Evolutionary conservation across 2,888 invertebrate genomes (phyloP), one percentile per base, ranked within the genome.

Genomic region (Steinernema scapterisci): DNA sequence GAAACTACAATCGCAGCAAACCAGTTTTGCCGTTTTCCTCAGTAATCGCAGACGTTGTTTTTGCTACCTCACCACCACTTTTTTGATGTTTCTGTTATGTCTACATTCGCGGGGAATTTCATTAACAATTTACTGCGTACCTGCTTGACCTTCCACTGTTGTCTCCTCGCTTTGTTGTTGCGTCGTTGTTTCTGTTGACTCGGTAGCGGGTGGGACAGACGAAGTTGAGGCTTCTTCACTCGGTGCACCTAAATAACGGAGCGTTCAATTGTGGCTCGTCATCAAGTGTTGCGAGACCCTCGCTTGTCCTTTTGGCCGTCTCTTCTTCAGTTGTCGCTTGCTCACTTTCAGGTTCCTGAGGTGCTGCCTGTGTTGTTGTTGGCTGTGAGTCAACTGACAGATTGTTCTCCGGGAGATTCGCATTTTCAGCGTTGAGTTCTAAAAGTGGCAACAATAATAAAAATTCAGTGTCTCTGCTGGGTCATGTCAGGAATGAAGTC

Each of bases 301-400:
- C 63, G 16, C 13, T 63, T 63, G 63, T 25, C 27, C 63, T 63
- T 38, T 63, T 16, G 31, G 63, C 5, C 27, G 63, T 11, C 54
- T 21, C 54, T 23, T 19, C 54, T 23, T 16, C 54, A 23, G 54
- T 54, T 25, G 63, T 63, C 31, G 63, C 25, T 63, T 63, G 27
- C 27, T 63, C 63, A 63, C 63, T 27, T 63, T 63, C 63, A 25
- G 63, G 63, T 63, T 63, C 31, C 27, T 25, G 63, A 63, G 63
- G 31, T 27, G 54, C 25, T 16, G 63, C 13, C 31, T 63, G 27
- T 63, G 63, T 63, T 63, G 63, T 63, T 63, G 63, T 31, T 63
- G 25, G 23, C 31, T 16, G 27, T 27, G 63, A 63, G 63, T 63
- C 63, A 27, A 63, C 38, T 11, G 63, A 63, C 63, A 63, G 63